Percentiles rank a stretch among this genome's conserved stretches.
Conservation (phyloP, 2,797 vertebrate species). For the Vipera latastei region DNA sequence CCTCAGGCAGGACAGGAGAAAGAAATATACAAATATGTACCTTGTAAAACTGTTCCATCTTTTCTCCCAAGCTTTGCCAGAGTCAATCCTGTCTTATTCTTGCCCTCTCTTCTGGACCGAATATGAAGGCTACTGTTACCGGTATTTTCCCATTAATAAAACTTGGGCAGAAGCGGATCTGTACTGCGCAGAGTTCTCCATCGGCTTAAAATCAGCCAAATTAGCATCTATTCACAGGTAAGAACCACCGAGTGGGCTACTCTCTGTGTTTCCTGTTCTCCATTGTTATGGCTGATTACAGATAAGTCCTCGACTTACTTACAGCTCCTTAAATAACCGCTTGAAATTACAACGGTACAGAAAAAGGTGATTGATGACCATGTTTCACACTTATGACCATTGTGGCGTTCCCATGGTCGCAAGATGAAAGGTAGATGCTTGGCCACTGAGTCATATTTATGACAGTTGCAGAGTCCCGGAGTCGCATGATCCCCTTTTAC, state of each 20-base stretch:
- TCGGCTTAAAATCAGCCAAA: conserved; percentile 77
- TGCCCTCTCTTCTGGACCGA: conserved; percentile 83
- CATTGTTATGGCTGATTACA: background rate
- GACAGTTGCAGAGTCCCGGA: too few relatives aligned
- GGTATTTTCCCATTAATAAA: conserved; percentile 79
- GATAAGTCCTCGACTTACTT: too few relatives aligned
- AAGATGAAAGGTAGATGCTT: too few relatives aligned
- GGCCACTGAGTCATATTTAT: too few relatives aligned
- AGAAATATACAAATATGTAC: too few relatives aligned
- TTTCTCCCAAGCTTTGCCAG: conserved; percentile 67
- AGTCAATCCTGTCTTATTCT: conserved; percentile 64
- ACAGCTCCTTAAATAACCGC: too few relatives aligned
- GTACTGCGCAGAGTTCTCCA: conserved; percentile 79
- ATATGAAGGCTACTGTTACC: conserved; percentile 77
- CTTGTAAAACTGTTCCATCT: conserved; percentile 19
- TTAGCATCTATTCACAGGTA: conserved; percentile 82
- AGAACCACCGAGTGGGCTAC: background rate
- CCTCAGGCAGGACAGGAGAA: background rate
- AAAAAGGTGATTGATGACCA: too few relatives aligned
- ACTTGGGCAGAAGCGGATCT: conserved; percentile 79
- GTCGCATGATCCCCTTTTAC: too few relatives aligned
- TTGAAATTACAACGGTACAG: too few relatives aligned
- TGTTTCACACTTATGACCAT: too few relatives aligned
- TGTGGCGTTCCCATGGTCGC: too few relatives aligned
- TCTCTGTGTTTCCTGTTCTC: background rate